A percentile compares a stretch with the other conserved stretches of the same genome.
These are phyloP conservation scores for Megalurothrips usitatus DNA, from an alignment of 2,888 invertebrate genomes.

Conservation along the genomic window DNA sequence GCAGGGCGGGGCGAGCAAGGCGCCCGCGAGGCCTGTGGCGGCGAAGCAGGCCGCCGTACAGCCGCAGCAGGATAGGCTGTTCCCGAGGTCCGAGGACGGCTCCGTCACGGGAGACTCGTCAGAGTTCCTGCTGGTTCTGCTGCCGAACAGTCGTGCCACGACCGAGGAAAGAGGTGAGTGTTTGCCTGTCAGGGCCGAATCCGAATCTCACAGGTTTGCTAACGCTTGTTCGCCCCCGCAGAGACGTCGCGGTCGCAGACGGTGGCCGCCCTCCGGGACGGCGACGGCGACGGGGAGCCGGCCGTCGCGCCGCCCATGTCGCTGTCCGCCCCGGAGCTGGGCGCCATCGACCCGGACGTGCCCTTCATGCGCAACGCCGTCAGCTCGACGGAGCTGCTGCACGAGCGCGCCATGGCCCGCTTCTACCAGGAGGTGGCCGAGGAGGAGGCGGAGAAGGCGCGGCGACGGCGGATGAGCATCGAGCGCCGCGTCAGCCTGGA, in stretches of 20 bases:
- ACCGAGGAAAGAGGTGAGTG: conserved; percentile 36
- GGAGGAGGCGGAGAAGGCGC: conserved; percentile 59
- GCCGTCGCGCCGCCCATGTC: conserved; percentile 74
- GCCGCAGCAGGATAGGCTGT: conserved; percentile 36
- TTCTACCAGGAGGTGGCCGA: conserved; percentile 73
- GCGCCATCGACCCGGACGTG: conserved; percentile 50
- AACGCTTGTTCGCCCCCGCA: not conserved
- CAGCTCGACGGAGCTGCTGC: conserved; percentile 76
- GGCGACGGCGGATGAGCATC: conserved; percentile 40
- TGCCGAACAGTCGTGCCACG: conserved; percentile 38
- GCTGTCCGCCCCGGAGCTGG: conserved; percentile 74
- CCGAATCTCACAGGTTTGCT: not conserved
- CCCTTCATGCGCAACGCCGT: conserved; percentile 63
- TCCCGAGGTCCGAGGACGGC: conserved; percentile 33
- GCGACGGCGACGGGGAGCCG: conserved; percentile 47
- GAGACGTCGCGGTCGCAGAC: not conserved
- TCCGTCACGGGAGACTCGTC: conserved; percentile 61
- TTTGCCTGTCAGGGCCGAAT: not conserved
- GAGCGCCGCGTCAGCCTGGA: conserved; percentile 42
- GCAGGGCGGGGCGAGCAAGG: not conserved
- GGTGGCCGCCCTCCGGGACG: not conserved
- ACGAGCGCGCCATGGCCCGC: conserved; percentile 75
- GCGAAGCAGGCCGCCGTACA: conserved; percentile 30
- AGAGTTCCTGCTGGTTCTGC: conserved; percentile 74
- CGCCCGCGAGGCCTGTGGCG: not conserved